These are phyloP conservation scores for Umimayanthus chanpuru DNA, from an alignment of 92 coral and sea anemone species.

Conservation along the genomic window DNA sequence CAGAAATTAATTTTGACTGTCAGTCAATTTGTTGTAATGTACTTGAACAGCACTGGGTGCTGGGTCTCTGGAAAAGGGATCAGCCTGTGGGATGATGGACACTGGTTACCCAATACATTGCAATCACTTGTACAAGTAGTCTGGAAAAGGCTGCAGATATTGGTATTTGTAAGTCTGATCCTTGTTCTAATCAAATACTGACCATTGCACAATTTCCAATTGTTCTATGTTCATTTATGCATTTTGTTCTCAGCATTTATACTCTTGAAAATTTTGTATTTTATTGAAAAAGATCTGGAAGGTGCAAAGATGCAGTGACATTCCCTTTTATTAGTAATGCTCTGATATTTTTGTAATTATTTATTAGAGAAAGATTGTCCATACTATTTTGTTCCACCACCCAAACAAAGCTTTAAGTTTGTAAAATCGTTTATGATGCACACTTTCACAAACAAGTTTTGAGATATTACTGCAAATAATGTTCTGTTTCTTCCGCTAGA, in stretches of 20 bases:
- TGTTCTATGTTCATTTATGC: not conserved
- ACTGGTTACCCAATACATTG: constrained; percentile 1
- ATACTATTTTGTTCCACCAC: not conserved
- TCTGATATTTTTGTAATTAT: constrained; percentile 7
- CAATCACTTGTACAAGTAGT: not conserved
- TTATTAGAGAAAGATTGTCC: not conserved
- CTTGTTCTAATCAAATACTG: not conserved
- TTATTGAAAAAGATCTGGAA: not conserved
- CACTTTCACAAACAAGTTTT: not conserved
- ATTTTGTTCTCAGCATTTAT: not conserved
- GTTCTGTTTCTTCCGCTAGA: not conserved
- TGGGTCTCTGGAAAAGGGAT: not conserved
- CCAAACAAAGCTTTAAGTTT: not conserved
- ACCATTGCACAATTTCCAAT: not conserved
- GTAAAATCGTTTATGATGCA: not conserved
- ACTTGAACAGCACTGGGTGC: not conserved
- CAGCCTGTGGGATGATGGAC: no score
- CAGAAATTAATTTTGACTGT: not conserved
- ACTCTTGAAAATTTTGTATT: not conserved
- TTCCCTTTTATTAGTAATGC: not conserved
- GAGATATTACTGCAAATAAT: no score
- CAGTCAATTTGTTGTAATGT: not conserved
- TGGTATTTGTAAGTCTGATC: not conserved
- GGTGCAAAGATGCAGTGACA: not conserved
- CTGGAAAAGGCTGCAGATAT: not conserved